Percentiles rank a stretch among this genome's conserved stretches.
These are phyloP conservation scores for Thaumatotibia leucotreta DNA, from an alignment of 1,140 invertebrate genomes.

Conservation along the genomic window DNA sequence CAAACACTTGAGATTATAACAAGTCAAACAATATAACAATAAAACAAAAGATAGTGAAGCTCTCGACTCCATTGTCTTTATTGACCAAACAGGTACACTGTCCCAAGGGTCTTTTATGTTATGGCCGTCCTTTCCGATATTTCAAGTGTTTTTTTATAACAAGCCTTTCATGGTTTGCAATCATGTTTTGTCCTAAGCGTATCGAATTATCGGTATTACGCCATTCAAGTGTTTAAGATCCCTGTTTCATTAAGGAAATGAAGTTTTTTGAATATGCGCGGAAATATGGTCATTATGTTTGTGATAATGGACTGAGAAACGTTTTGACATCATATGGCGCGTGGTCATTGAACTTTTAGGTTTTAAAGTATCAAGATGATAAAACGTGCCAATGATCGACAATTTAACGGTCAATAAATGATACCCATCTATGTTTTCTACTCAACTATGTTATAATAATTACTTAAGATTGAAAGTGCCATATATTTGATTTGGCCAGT, in stretches of 20 bases:
- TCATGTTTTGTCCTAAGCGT: neutral
- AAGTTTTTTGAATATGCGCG: too few species aligned
- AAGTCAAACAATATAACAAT: neutral
- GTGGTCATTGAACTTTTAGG: too few species aligned
- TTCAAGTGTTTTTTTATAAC: neutral
- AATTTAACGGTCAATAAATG: too few species aligned
- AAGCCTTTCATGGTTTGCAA: neutral
- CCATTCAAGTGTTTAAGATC: neutral
- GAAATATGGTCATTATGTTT: too few species aligned
- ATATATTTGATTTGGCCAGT: too few species aligned
- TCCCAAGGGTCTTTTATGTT: neutral
- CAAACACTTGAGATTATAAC: neutral
- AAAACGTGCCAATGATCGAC: too few species aligned
- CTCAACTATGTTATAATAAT: too few species aligned
- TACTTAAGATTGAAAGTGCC: too few species aligned
- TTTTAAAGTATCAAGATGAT: too few species aligned
- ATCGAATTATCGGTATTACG: neutral
- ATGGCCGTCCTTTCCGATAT: neutral
- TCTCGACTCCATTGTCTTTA: neutral
- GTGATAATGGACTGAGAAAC: too few species aligned
- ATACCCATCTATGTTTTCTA: too few species aligned
- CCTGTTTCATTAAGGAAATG: neutral
- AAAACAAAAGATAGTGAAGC: neutral
- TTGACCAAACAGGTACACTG: neutral
- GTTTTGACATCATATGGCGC: too few species aligned